phyloP scores from a whole-genome alignment of 1,140 invertebrate genomes.

The Meloidogyne exigua region DNA sequence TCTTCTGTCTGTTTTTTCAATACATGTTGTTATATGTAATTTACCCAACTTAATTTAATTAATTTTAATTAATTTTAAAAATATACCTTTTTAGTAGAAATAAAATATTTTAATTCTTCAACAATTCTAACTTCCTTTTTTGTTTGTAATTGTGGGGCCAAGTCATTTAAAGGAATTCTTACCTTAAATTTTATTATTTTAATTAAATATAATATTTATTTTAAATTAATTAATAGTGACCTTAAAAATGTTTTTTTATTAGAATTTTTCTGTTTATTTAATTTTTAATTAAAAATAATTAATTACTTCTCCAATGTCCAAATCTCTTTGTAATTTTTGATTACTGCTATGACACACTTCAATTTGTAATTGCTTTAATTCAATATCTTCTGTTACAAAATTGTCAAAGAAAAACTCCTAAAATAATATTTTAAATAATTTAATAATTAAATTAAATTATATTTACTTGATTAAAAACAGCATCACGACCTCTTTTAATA shows the following conservation, averaged over 20 bases:
- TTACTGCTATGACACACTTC: constrained; percentile 56
- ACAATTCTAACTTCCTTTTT: constrained; percentile 62
- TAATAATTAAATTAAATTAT: neutral
- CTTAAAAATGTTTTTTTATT: too few species aligned
- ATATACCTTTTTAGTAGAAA: constrained; percentile 49
- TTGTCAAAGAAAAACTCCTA: constrained; percentile 63
- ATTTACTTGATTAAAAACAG: constrained; percentile 62
- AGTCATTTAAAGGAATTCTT: constrained; percentile 52
- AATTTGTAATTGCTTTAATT: constrained; percentile 51
- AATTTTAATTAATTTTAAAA: neutral
- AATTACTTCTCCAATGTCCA: constrained; percentile 28
- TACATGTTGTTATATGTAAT: constrained; percentile 54
- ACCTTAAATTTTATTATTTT: constrained; percentile 45
- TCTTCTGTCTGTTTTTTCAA: constrained; percentile 60
- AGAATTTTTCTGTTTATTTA: too few species aligned
- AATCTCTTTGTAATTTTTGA: constrained; percentile 61
- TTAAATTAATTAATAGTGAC: too few species aligned
- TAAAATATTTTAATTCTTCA: constrained; percentile 56
- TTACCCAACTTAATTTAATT: constrained; percentile 51
- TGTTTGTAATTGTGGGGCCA: constrained; percentile 48
- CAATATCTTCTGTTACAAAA: constrained; percentile 55
- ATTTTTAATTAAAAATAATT: too few species aligned
- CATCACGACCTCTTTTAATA: constrained; percentile 59
- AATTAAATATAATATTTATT: neutral
- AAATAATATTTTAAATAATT: neutral